Evolutionary conservation across 2,888 invertebrate genomes (phyloP).

Genomic region (Nomada flava): DNA sequence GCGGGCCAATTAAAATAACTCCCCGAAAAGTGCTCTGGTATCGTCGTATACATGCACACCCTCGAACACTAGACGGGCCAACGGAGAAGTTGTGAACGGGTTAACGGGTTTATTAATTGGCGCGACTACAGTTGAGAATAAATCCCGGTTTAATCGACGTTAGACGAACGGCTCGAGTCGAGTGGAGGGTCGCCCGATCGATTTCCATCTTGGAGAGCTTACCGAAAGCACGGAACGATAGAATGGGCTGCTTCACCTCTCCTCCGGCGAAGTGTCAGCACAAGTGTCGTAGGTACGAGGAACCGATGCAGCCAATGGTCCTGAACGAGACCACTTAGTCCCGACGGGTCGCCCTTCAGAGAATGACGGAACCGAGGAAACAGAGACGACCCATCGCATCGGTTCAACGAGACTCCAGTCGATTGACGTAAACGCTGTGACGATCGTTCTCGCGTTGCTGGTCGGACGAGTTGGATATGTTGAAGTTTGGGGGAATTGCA

Average conservation of each 20-base stretch:
- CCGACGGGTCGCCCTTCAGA: conserved; percentile 42
- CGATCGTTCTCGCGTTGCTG: not conserved
- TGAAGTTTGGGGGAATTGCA: not conserved
- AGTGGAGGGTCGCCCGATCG: conserved; percentile 56
- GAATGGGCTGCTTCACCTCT: conserved; percentile 57
- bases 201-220: conserved; percentile 64
- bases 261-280: conserved; percentile 60
- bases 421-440: conserved; percentile 18
- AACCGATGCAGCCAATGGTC: conserved; percentile 59
- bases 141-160: conserved; percentile 52
- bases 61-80: not conserved
- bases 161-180: conserved; percentile 26
- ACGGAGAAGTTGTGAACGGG: conserved; percentile 22
- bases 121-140: conserved; percentile 29
- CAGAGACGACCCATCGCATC: not conserved
- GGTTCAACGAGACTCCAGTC: conserved; percentile 3
- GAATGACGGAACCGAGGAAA: conserved; percentile 15
- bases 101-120: conserved; percentile 56
- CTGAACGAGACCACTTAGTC: conserved; percentile 58
- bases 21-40: not conserved
- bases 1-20: conserved; percentile 22
- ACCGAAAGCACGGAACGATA: conserved; percentile 45
- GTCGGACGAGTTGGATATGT: not conserved
- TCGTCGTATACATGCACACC: not conserved
- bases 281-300: conserved; percentile 50